Percentiles rank a stretch among this genome's conserved stretches.
Evolutionary conservation across 1,140 invertebrate species (phyloP).

Genomic region (Coelopa frigida): DNA sequence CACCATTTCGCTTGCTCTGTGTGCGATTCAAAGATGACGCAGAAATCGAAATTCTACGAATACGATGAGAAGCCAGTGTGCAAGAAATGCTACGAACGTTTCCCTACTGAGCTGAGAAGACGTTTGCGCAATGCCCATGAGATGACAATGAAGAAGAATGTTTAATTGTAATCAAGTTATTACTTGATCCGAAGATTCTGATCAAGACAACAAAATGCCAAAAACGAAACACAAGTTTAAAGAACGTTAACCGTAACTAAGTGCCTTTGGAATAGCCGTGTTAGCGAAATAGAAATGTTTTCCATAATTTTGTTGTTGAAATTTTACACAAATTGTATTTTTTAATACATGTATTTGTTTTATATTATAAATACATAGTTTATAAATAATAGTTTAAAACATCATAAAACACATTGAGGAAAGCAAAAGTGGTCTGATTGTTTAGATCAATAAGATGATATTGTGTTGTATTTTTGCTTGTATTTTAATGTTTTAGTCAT

Average conservation of each 20-base stretch:
- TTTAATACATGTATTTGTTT: too few relatives aligned
- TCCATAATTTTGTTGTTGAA: too few relatives aligned
- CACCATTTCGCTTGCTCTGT: slow-evolving; percentile 98
- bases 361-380: too few relatives aligned
- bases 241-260: too few relatives aligned
- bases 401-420: slow-evolving; percentile 3
- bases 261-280: too few relatives aligned
- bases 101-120: slow-evolving; percentile 89
- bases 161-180: slow-evolving; percentile 21
- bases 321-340: too few relatives aligned
- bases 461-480: slow-evolving; percentile 4
- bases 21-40: slow-evolving; percentile 95
- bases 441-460: slow-evolving; percentile 11
- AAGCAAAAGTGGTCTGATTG: not conserved
- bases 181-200: too few relatives aligned
- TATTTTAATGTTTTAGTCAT: slow-evolving; percentile 1
- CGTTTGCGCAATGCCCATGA: slow-evolving; percentile 73
- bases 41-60: slow-evolving; percentile 99
- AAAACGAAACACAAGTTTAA: too few relatives aligned
- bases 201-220: too few relatives aligned
- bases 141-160: slow-evolving; percentile 50
- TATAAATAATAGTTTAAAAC: too few relatives aligned
- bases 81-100: slow-evolving; percentile 97
- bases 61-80: slow-evolving; percentile 97
- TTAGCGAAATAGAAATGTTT: too few relatives aligned